These are phyloP conservation scores for Pyrgilauda ruficollis DNA, from an alignment of 2,113 vertebrate genomes.

Conservation along the genomic window DNA sequence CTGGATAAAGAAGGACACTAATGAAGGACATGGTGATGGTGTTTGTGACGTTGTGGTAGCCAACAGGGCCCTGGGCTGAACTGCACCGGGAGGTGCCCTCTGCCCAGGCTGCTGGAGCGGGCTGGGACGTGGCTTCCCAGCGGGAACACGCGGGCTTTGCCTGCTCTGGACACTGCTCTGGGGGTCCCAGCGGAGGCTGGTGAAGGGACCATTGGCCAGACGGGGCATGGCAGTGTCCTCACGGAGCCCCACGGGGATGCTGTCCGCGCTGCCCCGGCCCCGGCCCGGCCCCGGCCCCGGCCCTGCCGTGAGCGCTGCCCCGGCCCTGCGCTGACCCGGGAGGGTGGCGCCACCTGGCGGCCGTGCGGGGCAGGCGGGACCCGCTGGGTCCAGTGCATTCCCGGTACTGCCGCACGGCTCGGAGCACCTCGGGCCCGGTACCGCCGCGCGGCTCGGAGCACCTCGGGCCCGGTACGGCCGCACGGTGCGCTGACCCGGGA, in stretches of 20 bases:
- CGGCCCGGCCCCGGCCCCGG: too few species aligned
- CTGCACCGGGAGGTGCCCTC: too few species aligned
- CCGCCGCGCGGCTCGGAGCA: too few species aligned
- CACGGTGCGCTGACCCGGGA: too few species aligned
- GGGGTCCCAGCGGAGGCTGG: accelerated
- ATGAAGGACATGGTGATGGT: accelerated
- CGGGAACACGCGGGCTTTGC: accelerated
- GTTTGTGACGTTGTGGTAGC: accelerated
- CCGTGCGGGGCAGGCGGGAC: too few species aligned
- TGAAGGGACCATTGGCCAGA: neutral
- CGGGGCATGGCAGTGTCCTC: too few species aligned
- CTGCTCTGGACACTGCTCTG: neutral
- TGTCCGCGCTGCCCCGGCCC: too few species aligned
- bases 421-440: too few species aligned
- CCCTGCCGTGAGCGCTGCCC: too few species aligned
- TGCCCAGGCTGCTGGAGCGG: neutral
- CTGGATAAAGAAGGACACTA: neutral
- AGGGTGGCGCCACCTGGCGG: neutral
- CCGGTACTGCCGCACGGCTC: too few species aligned
- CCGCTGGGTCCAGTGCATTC: neutral
- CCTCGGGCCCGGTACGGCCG: too few species aligned
- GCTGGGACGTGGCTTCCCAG: too few species aligned
- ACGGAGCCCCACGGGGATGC: neutral
- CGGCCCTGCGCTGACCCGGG: neutral
- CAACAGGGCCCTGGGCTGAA: accelerated